Evolutionary conservation across 2,888 invertebrate genomes (phyloP).

Genomic region (Cephus runcator): DNA sequence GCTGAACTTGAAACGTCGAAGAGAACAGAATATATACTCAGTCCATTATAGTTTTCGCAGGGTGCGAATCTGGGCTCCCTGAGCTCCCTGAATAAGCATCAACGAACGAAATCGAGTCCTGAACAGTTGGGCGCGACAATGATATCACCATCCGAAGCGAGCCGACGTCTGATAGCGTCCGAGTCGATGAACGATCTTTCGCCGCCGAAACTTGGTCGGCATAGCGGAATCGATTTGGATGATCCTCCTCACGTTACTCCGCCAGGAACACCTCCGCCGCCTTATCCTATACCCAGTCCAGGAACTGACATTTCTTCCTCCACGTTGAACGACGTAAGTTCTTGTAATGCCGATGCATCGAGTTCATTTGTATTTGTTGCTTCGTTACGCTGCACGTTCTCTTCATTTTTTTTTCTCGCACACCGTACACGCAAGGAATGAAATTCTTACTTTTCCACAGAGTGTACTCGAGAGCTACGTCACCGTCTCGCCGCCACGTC

Average conservation of each 20-base stretch:
- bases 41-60: conserved; percentile 51
- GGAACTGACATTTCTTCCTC: conserved; percentile 50
- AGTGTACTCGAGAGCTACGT: conserved; percentile 59
- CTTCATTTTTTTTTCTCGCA: background rate
- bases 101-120: conserved; percentile 75
- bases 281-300: conserved; percentile 72
- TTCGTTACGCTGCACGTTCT: background rate
- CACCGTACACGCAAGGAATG: background rate
- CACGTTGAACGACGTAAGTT: conserved; percentile 51
- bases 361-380: background rate
- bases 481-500: conserved; percentile 54
- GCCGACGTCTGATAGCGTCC: conserved; percentile 68
- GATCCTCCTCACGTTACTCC: conserved; percentile 70
- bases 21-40: background rate
- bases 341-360: background rate
- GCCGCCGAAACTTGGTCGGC: conserved; percentile 46
- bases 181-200: conserved; percentile 73
- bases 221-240: conserved; percentile 62
- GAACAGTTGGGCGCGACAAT: conserved; percentile 67
- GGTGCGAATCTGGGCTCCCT: conserved; percentile 54
- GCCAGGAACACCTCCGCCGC: conserved; percentile 90
- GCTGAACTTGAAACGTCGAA: background rate
- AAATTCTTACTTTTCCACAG: conserved; percentile 30
- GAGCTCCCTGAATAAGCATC: conserved; percentile 67
- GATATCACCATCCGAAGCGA: conserved; percentile 63